These are phyloP conservation scores for Teinopalpus imperialis DNA, from an alignment of 2,888 invertebrate genomes.

Conservation along the genomic window DNA sequence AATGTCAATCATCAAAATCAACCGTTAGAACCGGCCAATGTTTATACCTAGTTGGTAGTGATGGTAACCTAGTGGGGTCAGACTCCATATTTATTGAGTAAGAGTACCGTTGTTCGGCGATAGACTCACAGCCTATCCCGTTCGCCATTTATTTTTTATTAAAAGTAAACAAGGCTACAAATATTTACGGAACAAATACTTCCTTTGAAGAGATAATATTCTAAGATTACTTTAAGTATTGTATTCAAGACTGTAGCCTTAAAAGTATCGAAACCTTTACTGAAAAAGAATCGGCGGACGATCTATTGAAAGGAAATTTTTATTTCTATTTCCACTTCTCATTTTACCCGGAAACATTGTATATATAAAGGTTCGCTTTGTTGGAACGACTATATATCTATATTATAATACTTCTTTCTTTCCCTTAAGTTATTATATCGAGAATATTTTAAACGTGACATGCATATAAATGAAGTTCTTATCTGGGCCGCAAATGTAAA, in stretches of 20 bases:
- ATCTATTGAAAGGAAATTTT: conserved; percentile 39
- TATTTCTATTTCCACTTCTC: conserved; percentile 28
- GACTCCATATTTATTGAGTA: too few species aligned
- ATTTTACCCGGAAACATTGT: conserved; percentile 27
- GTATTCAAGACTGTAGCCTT: conserved; percentile 12
- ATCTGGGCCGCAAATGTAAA: too few species aligned
- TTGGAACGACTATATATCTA: background rate
- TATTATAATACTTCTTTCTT: conserved; percentile 3
- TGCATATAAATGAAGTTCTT: too few species aligned
- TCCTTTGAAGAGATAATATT: conserved; percentile 2
- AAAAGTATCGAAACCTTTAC: conserved; percentile 31
- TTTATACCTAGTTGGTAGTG: too few species aligned
- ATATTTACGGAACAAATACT: too few species aligned
- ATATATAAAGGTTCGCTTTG: conserved; percentile 24
- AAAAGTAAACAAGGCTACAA: too few species aligned
- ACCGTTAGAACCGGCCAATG: too few species aligned
- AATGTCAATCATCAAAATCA: too few species aligned
- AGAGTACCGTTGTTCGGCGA: too few species aligned
- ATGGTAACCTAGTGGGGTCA: too few species aligned
- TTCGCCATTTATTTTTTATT: too few species aligned
- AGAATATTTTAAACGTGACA: background rate
- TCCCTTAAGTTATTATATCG: background rate
- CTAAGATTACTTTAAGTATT: conserved; percentile 6
- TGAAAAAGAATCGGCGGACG: conserved; percentile 33
- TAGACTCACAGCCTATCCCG: too few species aligned